Base-by-base conservation (phyloP, 1,140 invertebrate genomes). In the Drosophila melanogaster region DNA sequence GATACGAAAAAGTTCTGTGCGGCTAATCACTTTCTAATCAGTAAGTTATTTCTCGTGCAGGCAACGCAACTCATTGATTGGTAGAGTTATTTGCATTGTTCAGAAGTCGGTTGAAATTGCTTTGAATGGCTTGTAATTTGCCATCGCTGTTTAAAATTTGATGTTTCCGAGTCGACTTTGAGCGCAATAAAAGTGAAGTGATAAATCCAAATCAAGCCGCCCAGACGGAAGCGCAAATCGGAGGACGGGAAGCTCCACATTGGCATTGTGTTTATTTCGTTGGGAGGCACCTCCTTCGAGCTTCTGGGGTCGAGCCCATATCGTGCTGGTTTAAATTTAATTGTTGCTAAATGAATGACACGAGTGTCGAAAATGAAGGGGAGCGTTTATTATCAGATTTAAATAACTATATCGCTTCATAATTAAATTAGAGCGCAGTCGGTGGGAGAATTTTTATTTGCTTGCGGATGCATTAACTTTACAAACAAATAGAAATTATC, bases 21-120 rank as follows among this genome's bases (percentile, higher is more conserved):
- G 58, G 66, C 72, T 84, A 85, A 85, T 85, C 67, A 77, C 81
- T 84, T 73, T 67, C 77, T 85, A 79, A n/a, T n/a, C n/a, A n/a
- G n/a, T n/a, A n/a, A 84, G 56, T 80, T 77, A 77, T 77, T 79
- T 85, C 77, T 58, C 60, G 19, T 64, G 60, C 8, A 26, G 51
- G 6, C 53, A 24, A 24, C 8, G 6, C 53, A 24, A 24, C 2
- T 2, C 26, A 24, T 61, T 33, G 14, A 46, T 44, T 44, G n/a
- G 19, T 14, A 56, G 44, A 54, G 47, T 40, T 66, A 80, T 80
- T 85, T 71, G 41, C 26, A 47, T 74, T 49, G 22, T 55, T 62
- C 43, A 37, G 37, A 62, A 65, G 37, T 80, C 72, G n/a, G 53
- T 55, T 46, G 33, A 55, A 81, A 74, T 75, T 47, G 11, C 43